A percentile compares a stretch with the other conserved stretches of the same genome.
Evolutionary conservation across 35 echinoderm and acorn worm genomes (phyloP).

Genomic region (Holothuria glaberrima): DNA sequence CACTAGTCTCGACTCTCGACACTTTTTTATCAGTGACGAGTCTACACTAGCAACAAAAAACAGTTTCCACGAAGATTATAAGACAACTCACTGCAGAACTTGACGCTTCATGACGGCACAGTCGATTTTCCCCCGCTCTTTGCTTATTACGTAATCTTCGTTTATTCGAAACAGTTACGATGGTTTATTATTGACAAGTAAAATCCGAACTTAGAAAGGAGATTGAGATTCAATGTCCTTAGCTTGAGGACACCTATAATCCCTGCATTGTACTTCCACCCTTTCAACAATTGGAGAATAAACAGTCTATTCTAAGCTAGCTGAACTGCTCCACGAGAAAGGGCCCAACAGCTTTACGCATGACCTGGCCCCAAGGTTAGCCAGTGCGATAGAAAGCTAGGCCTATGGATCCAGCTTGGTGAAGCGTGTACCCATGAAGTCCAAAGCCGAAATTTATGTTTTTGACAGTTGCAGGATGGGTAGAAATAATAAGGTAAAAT

Average conservation of each 20-base stretch:
- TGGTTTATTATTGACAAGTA: too few relatives aligned
- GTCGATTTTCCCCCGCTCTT: too few relatives aligned
- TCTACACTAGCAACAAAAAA: too few relatives aligned
- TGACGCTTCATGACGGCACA: too few relatives aligned
- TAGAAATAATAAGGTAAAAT: neutral
- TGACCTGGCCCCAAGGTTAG: neutral
- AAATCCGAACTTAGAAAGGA: neutral
- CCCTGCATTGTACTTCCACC: neutral
- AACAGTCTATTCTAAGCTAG: neutral
- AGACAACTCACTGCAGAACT: too few relatives aligned
- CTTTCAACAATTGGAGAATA: constrained; percentile 4
- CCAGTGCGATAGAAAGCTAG: neutral
- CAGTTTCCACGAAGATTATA: too few relatives aligned
- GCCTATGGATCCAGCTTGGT: too few relatives aligned
- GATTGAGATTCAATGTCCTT: constrained; percentile 1
- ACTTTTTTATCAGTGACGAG: too few relatives aligned
- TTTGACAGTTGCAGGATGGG: neutral
- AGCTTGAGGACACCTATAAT: constrained; percentile 36
- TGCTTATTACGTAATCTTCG: too few relatives aligned
- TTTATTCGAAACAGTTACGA: too few relatives aligned
- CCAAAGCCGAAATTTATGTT: constrained; percentile 19
- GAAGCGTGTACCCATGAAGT: neutral
- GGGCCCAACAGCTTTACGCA: neutral
- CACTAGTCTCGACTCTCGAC: too few relatives aligned
- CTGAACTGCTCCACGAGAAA: neutral